Base-by-base conservation (phyloP, 2,113 vertebrate genomes). In the Sinocyclocheilus grahami region DNA sequence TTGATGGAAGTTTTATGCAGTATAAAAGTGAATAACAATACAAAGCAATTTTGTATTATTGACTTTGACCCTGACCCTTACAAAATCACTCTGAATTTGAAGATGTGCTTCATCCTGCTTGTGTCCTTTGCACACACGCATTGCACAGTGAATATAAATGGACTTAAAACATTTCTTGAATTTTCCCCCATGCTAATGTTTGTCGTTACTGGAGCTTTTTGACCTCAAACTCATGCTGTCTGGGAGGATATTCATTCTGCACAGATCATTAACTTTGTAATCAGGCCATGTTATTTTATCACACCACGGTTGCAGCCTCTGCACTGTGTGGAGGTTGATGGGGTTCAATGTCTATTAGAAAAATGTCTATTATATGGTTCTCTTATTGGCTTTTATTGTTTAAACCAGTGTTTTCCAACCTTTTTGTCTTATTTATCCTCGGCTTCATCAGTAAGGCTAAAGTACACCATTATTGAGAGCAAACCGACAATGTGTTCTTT, bases 191-290 rank as follows among this genome's bases (percentile, higher is more conserved):
- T 82, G 46, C 65, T 51, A 42, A 72, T 86, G 63, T 86, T 86
- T 86, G 65, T 62, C 78, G 24, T 81, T 74, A 51, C 81, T 22
- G 30, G 9, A 33, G 30, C 65, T 63, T 81, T 67, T 33, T 81
- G 48, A 82, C 81, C 81, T 69, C 27, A 39, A 71, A 82, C 81
- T 55, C 81, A 55, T 51, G 81, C 62, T 82, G 81, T 71, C 63
- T 48, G n/a, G 78, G 78, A 77, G 85, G 71, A 82, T 83, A 82
- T 86, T 74, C 71, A 78, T 63, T 77, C 48, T 77, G 85, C 39
- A 39, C 71, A 82, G 42, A 77, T 83, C 71, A 76, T 86, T 86
- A 83, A 86, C 79, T 86, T 74, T 86, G 85, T 82, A 86, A 86
- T 82, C 71, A 86, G 78, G 79, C 33, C 69, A 48, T 75, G 82